phyloP scores from a whole-genome alignment of 2,797 vertebrate genomes.

The Spinus pinus region DNA sequence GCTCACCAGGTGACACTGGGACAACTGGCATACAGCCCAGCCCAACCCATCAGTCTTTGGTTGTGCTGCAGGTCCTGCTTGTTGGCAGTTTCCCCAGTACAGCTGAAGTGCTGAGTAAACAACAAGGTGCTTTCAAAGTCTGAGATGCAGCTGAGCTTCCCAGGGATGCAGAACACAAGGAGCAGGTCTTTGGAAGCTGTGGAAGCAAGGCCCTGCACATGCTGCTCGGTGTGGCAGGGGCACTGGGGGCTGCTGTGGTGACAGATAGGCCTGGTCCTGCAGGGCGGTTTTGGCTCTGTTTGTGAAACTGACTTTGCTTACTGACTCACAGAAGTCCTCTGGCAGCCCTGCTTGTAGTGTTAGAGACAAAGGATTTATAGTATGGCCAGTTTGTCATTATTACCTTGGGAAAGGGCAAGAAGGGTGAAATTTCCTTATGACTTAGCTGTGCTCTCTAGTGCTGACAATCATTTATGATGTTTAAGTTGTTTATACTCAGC shows the following conservation, averaged over 20 bases:
- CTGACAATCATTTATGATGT: not conserved
- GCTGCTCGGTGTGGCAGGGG: not conserved
- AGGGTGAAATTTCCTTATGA: not conserved
- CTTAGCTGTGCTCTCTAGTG: not conserved
- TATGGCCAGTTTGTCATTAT: fast-evolving
- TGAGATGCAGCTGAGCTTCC: not conserved
- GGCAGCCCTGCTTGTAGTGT: not conserved
- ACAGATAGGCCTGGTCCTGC: fast-evolving
- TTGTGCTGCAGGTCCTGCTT: not conserved
- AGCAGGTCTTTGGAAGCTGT: not conserved
- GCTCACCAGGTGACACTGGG: not conserved
- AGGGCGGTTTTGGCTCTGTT: not conserved
- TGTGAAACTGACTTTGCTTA: not conserved
- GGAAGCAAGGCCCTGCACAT: fast-evolving
- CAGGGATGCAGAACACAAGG: not conserved
- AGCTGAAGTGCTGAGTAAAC: not conserved
- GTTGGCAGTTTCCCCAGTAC: not conserved
- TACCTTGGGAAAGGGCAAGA: not conserved
- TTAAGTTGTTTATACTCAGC: not conserved
- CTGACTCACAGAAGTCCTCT: not conserved
- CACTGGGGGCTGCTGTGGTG: fast-evolving
- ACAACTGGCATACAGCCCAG: not conserved
- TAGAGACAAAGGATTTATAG: not conserved
- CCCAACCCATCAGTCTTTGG: not conserved
- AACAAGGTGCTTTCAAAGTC: not conserved